Conservation (phyloP, 2,797 vertebrate genomes). For the Protonibea diacanthus region DNA sequence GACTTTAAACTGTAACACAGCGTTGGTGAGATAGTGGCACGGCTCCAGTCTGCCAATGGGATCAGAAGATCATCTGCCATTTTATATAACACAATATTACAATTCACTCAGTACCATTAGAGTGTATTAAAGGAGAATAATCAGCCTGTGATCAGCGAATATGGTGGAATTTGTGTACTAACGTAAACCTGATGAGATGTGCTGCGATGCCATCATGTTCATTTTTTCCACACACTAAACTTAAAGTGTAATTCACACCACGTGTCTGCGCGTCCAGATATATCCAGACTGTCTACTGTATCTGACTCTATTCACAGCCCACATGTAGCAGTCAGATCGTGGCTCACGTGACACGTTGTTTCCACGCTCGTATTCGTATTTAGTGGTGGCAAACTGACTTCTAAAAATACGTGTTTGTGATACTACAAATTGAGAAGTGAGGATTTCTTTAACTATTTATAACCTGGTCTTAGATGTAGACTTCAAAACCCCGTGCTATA, state of each 20-base stretch:
- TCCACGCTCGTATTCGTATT: constrained; percentile 32
- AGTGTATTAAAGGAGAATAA: too few species aligned
- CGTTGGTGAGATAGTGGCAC: too few species aligned
- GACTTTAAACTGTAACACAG: too few species aligned
- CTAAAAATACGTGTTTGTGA: constrained; percentile 37
- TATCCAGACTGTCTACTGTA: constrained; percentile 19
- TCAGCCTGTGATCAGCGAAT: too few species aligned
- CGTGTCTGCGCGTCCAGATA: constrained; percentile 18
- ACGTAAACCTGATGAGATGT: too few species aligned
- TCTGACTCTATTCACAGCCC: constrained; percentile 44
- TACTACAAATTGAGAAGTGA: not conserved
- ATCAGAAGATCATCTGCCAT: too few species aligned
- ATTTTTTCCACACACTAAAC: not conserved
- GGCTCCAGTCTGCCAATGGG: too few species aligned
- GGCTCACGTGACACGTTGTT: constrained; percentile 30
- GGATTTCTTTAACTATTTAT: constrained; percentile 24
- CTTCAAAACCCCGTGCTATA: not conserved
- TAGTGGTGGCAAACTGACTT: constrained; percentile 9
- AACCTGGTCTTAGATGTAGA: not conserved
- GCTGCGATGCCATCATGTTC: not conserved
- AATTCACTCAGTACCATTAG: too few species aligned
- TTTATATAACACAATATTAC: too few species aligned
- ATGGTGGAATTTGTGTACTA: too few species aligned
- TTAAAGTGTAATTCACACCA: constrained; percentile 5
- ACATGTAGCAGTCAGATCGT: constrained; percentile 17